Evolutionary conservation across 2,113 vertebrate species (phyloP), one percentile per base, ranked within the genome.

Genomic region (Todiramphus saurophagus): DNA sequence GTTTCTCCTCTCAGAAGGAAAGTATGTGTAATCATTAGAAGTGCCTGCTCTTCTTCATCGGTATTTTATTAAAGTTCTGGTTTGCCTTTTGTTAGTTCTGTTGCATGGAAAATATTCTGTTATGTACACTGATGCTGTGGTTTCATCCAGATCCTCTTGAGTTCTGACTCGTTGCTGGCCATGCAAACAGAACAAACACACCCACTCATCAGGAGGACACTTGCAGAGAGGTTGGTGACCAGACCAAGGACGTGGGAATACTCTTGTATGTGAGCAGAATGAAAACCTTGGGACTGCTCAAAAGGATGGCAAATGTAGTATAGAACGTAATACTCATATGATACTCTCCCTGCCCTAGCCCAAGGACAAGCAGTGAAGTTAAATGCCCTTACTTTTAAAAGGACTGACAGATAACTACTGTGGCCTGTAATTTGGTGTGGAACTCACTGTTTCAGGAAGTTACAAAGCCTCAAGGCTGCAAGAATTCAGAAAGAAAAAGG

Each of bases 51-150:
- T 91, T 80, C 87, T 96, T 95, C 78, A 13, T 91, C 93, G 93
- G 90, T 92, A 87, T 96, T 95, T 96, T 94, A 94, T 96, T 95
- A 89, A 85, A 77, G 68, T 64, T 88, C 60, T 96, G 94, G 69
- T 81, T 94, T 87, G 83, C 44, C 63, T 95, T 96, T 91, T 96
- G 68, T 91, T 93, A 79, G 80, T 92, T 95, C 62, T 96, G 69
- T 75, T 83, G 70, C 63, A 35, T 83, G 91, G 93, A 94, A 96
- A 96, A 95, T 95, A 96, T 58, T 95, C 73, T 87, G 67, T 95
- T 93, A 88, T 3, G 18, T 93, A 94, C 91, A 91, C 70, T 63
- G 66, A 37, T 95, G 70, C 31, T 77, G 67, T 1, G 4, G 82
- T 90, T 94, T 90, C 58, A 74, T 86, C 90, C 46, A 67, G 84